Conservation (phyloP, 2,888 invertebrate species). For the Eupithecia insigniata region DNA sequence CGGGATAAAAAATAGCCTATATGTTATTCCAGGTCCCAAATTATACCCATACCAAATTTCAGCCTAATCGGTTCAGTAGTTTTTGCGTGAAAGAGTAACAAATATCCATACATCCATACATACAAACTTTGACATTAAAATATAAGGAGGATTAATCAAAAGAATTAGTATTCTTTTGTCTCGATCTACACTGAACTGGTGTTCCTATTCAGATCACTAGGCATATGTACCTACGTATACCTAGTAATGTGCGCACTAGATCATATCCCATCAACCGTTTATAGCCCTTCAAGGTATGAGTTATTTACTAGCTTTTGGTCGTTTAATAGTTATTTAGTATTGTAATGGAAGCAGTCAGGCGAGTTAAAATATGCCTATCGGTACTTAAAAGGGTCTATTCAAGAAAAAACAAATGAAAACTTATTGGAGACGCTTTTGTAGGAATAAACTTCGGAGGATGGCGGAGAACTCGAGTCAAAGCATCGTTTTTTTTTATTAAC, state of each 20-base stretch:
- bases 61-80: no score
- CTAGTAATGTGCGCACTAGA: neutral
- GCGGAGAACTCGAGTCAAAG: neutral
- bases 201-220: conserved; percentile 1
- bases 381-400: conserved; percentile 1
- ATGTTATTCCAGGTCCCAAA: no score
- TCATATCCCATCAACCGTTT: neutral
- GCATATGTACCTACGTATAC: neutral
- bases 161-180: neutral
- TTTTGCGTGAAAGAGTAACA: no score
- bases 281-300: conserved; percentile 3
- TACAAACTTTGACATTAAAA: no score
- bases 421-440: neutral
- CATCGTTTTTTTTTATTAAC: no score
- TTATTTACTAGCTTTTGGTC: neutral
- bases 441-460: neutral
- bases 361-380: conserved; percentile 5
- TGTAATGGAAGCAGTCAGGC: neutral
- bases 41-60: no score
- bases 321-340: neutral
- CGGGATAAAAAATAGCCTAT: no score
- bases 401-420: neutral
- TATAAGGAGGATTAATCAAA: neutral
- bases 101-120: no score
- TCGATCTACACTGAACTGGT: neutral